phyloP scores from a whole-genome alignment of 2,797 vertebrate species.

The Coccyzus lansbergi region DNA sequence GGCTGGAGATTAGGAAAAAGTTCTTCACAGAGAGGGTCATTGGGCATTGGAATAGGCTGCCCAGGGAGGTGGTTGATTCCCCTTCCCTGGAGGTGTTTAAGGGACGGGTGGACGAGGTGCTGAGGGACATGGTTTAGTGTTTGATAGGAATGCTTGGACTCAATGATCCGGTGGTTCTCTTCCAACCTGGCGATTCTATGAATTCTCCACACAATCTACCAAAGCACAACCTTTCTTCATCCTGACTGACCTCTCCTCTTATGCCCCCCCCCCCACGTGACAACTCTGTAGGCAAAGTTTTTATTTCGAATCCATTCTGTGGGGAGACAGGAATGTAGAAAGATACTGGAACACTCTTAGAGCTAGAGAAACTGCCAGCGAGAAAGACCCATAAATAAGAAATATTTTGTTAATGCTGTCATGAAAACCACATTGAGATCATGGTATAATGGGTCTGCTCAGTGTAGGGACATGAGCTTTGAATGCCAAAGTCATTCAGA shows the following conservation, averaged over 20 bases:
- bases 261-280: conserved; percentile 73
- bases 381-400: conserved; percentile 49
- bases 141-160: too few species aligned
- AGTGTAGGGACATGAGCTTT: neutral
- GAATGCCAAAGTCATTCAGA: neutral
- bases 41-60: too few species aligned
- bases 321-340: conserved; percentile 35
- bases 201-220: neutral
- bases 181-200: too few species aligned
- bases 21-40: too few species aligned
- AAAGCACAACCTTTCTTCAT: conserved; percentile 69
- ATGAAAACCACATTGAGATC: conserved; percentile 55
- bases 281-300: conserved; percentile 74
- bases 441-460: neutral
- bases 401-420: conserved; percentile 57
- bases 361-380: conserved; percentile 23
- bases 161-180: too few species aligned
- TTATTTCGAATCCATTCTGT: conserved; percentile 65
- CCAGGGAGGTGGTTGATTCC: too few species aligned
- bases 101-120: too few species aligned
- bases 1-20: too few species aligned
- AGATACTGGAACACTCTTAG: neutral
- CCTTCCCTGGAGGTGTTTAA: too few species aligned
- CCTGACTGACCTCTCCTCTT: conserved; percentile 71
- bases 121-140: too few species aligned